Evolutionary conservation across 2,113 vertebrate genomes (phyloP).

Genomic region (Platysternon megacephalum): DNA sequence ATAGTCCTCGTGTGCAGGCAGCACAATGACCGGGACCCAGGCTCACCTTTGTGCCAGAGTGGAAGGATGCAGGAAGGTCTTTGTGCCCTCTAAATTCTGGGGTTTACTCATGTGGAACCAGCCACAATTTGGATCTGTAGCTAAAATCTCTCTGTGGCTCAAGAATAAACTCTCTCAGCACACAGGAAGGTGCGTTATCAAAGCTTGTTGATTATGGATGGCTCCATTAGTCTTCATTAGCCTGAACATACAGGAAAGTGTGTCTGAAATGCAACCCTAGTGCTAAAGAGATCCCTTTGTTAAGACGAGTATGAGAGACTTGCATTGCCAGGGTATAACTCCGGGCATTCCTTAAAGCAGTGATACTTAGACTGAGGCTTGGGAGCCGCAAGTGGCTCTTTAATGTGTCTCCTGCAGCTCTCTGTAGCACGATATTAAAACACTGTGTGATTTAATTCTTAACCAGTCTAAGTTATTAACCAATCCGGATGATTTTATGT

Average conservation of each 20-base stretch:
- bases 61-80: background rate
- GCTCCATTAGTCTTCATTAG: background rate
- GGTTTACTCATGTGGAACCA: background rate
- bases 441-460: background rate
- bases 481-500: background rate
- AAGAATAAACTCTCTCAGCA: background rate
- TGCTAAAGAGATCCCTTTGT: background rate
- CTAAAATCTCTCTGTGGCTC: background rate
- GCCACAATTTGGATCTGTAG: background rate
- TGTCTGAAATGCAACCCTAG: accelerated
- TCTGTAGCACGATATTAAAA: background rate
- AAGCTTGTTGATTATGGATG: background rate
- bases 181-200: background rate
- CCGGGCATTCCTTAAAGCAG: background rate
- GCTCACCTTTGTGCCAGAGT: background rate
- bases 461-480: background rate
- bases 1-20: background rate
- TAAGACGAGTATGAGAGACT: background rate
- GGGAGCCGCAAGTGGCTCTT: background rate
- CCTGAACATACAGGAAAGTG: background rate
- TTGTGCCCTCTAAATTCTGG: accelerated
- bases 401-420: background rate
- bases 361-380: background rate
- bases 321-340: accelerated
- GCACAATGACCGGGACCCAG: background rate